Evolutionary conservation across 2,888 invertebrate species (phyloP).

Genomic region (Ochropleura plecta): DNA sequence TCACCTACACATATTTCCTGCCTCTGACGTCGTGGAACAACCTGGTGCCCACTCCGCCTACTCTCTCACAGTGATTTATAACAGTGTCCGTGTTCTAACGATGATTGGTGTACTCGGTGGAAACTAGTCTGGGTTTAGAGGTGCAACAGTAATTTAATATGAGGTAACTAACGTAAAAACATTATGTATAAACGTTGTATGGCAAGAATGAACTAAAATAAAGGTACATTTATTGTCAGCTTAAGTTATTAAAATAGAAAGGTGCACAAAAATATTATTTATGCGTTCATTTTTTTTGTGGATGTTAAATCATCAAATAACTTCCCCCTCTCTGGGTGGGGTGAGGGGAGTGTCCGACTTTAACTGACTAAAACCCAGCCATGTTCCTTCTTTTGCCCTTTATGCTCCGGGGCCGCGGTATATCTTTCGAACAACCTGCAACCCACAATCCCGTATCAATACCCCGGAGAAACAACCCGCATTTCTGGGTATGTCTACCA

Average conservation of each 20-base stretch:
- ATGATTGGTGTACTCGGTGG: constrained; percentile 46
- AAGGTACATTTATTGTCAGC: neutral
- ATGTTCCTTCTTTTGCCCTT: no score
- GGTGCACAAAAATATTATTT: neutral
- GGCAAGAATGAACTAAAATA: neutral
- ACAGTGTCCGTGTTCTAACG: constrained; percentile 29
- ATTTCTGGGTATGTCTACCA: no score
- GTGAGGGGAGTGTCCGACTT: no score
- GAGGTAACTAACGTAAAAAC: neutral
- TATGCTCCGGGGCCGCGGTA: no score
- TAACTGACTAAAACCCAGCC: no score
- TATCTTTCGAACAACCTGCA: no score
- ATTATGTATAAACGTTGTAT: neutral
- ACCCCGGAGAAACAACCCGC: no score
- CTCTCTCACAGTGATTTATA: constrained; percentile 45
- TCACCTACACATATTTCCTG: constrained; percentile 28
- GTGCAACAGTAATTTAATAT: constrained; percentile 10
- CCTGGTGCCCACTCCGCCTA: neutral
- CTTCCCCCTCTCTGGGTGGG: no score
- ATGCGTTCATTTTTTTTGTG: neutral
- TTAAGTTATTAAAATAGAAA: neutral
- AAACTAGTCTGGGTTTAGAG: constrained; percentile 7
- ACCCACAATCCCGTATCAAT: no score
- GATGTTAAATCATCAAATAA: no score
- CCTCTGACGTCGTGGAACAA: neutral